Evolutionary conservation across 2,113 vertebrate genomes (phyloP).

Genomic region (Sinocyclocheilus anshuiensis): DNA sequence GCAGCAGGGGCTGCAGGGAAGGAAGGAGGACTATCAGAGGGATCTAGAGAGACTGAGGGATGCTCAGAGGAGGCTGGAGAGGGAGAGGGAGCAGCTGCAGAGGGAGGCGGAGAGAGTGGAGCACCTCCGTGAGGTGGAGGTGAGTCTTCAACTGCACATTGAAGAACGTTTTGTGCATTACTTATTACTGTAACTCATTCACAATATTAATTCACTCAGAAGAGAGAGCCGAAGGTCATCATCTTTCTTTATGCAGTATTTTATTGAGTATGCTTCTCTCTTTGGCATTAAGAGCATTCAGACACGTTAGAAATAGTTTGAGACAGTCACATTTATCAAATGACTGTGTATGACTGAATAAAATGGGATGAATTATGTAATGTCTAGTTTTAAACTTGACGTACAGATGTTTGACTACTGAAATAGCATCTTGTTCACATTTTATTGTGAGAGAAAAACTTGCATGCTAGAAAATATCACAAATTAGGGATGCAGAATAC

Average conservation of each 20-base stretch:
- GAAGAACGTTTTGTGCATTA: background rate
- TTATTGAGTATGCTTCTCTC: background rate
- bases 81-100: conserved; percentile 80
- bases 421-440: background rate
- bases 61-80: conserved; percentile 86
- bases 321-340: background rate
- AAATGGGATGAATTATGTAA: background rate
- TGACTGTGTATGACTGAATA: background rate
- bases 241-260: background rate
- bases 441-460: background rate
- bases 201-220: background rate
- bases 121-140: conserved; percentile 68
- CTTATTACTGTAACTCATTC: background rate
- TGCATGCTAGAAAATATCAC: background rate
- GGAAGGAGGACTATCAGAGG: conserved; percentile 68
- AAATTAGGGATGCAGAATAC: background rate
- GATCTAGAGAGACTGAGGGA: conserved; percentile 85
- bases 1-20: conserved; percentile 67
- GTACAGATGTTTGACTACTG: background rate
- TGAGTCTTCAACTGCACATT: conserved; percentile 47
- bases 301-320: background rate
- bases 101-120: conserved; percentile 77
- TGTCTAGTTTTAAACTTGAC: background rate
- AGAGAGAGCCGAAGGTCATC: background rate
- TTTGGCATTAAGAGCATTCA: background rate